Percentiles rank a stretch among this genome's conserved stretches.
These are phyloP conservation scores for Nicator chloris DNA, from an alignment of 2,113 vertebrate genomes.

Conservation along the genomic window DNA sequence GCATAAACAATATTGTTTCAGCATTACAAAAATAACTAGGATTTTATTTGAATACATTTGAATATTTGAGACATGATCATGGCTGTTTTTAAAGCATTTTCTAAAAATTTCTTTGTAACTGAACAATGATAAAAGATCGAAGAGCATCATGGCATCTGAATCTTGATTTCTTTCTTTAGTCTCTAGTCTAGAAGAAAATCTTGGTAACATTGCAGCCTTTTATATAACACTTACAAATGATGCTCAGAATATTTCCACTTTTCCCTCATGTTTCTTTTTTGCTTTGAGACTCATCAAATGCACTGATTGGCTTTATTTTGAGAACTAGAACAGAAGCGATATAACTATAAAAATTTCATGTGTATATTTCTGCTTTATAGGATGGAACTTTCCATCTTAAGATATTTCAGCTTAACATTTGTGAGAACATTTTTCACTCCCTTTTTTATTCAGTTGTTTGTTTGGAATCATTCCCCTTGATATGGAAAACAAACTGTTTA, in stretches of 20 bases:
- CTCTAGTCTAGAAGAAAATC: background rate
- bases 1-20: background rate
- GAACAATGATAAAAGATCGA: background rate
- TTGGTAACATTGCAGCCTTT: background rate
- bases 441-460: background rate
- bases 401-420: background rate
- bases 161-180: background rate
- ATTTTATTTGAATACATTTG: background rate
- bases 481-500: background rate
- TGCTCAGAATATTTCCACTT: background rate
- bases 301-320: background rate
- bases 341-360: background rate
- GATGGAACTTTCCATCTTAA: background rate
- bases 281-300: background rate
- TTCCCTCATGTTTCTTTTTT: background rate
- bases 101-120: background rate
- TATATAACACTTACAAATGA: background rate
- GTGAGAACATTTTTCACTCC: background rate
- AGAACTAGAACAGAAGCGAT: conserved; percentile 12
- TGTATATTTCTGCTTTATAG: background rate
- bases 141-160: background rate
- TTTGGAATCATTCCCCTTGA: background rate
- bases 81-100: background rate
- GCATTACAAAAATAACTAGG: background rate
- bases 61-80: background rate